Base-by-base conservation (phyloP, 2,888 invertebrate species). In the Sthenelais limicola region DNA sequence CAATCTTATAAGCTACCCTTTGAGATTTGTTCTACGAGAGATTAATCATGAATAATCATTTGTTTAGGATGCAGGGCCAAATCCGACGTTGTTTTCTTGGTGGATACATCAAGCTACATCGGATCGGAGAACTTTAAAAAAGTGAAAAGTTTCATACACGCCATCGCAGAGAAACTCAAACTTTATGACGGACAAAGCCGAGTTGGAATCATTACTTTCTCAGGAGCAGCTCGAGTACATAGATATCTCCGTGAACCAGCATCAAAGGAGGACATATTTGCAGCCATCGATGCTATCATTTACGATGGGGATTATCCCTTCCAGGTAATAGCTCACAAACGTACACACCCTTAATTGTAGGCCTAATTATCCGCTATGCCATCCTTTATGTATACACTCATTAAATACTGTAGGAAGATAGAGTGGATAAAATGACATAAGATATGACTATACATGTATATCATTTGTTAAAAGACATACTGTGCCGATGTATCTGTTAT, bases 121-220 rank as follows among this genome's bases (percentile, higher is more conserved):
- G 72, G 66, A 9, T 49, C 32, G n/a, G 62, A 71, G 24, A 71
- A 73, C 71, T 68, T 75, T 52, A 12, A 18, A 21, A 51, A 51
- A 51, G 74, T 76, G 68, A 73, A 75, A 56, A 52, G 30, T 47
- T 76, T 76, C 58, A 38, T 76, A 24, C 33, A 26, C 7, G 43
- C 71, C 30, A 68, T 76, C 43, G 74, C 75, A 15, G 73, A 76
- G 51, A 74, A 74, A 47, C 56, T 76, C 51, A 70, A 73, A 26
- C 71, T 74, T 51, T 56, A 68, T 35, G 67, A 71, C 49, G 74
- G 70, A 47, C 71, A 74, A 56, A 74, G 71, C 43, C 67, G 77
- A 3, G 74, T 78, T 21, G 76, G 70, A 12, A 49, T 78, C 30
- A 70, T 78, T 49, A 77, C 72, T n/a, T 73, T 72, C 74, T 73